Evolutionary conservation across 1,140 invertebrate genomes (phyloP).

Genomic region (Trigoniulus corallinus): DNA sequence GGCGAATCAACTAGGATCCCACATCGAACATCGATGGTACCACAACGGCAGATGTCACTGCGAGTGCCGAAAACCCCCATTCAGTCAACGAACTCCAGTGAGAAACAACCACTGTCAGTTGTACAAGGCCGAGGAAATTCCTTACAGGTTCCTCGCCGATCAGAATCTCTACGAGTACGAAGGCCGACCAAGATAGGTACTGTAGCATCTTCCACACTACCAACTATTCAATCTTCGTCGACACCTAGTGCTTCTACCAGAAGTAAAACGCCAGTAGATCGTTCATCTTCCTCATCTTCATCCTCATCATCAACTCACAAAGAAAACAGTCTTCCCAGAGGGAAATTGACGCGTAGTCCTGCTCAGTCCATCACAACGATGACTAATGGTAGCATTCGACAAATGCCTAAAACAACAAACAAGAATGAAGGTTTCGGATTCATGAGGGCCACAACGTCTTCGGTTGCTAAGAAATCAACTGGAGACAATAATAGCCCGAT

Average conservation of each 20-base stretch:
- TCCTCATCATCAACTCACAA: neutral
- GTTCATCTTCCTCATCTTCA: neutral
- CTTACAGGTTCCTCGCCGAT: neutral
- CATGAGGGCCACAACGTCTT: constrained; percentile 1
- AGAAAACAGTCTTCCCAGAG: neutral
- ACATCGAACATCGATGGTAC: neutral
- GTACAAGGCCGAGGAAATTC: too few species aligned
- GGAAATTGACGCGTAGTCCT: neutral
- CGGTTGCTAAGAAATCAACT: neutral
- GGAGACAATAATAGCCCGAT: too few species aligned
- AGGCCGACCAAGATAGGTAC: neutral
- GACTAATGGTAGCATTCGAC: neutral
- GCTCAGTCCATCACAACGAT: neutral
- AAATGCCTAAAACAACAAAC: neutral
- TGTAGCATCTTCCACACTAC: neutral
- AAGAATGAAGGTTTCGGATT: neutral
- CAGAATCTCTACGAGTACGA: neutral
- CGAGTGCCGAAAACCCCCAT: neutral
- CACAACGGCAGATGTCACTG: neutral
- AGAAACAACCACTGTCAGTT: too few species aligned
- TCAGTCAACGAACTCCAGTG: neutral
- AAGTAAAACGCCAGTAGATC: neutral
- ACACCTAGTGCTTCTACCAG: neutral
- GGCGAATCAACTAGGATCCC: neutral
- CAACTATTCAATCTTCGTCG: neutral